Conservation (phyloP, 2,113 vertebrate species). For the Corythornis madagascariensis region DNA sequence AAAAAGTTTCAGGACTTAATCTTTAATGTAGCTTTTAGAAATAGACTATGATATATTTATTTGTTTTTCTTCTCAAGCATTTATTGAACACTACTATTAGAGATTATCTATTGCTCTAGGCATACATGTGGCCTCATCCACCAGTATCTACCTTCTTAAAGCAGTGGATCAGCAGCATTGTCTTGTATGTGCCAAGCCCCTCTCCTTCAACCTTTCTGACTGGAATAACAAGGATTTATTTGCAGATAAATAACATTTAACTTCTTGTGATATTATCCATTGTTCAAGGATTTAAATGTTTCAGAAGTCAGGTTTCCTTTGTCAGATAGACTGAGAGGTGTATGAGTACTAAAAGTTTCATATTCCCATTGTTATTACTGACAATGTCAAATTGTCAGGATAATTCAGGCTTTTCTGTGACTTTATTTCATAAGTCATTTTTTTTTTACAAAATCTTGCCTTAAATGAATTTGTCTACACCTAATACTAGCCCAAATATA, state of each 20-base stretch:
- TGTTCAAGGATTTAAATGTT: neutral
- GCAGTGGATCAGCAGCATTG: neutral
- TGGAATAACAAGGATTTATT: neutral
- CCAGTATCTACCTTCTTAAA: neutral
- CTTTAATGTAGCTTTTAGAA: neutral
- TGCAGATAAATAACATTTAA: neutral
- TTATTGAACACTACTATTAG: neutral
- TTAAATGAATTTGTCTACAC: neutral
- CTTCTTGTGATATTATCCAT: neutral
- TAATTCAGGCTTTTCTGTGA: neutral
- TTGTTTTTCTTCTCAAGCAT: neutral
- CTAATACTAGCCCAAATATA: neutral
- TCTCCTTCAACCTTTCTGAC: neutral
- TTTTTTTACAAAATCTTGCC: neutral
- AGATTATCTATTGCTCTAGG: neutral
- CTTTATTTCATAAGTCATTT: neutral
- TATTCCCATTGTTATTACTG: neutral
- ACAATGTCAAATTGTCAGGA: neutral
- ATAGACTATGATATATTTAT: neutral
- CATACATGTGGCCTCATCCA: neutral
- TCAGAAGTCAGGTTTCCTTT: neutral
- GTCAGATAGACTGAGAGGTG: neutral
- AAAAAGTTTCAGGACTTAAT: neutral
- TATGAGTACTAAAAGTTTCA: neutral
- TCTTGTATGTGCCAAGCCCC: rapidly evolving